Evolutionary conservation across 2,113 vertebrate species (phyloP).

Genomic region (Trematocara macrostoma): DNA sequence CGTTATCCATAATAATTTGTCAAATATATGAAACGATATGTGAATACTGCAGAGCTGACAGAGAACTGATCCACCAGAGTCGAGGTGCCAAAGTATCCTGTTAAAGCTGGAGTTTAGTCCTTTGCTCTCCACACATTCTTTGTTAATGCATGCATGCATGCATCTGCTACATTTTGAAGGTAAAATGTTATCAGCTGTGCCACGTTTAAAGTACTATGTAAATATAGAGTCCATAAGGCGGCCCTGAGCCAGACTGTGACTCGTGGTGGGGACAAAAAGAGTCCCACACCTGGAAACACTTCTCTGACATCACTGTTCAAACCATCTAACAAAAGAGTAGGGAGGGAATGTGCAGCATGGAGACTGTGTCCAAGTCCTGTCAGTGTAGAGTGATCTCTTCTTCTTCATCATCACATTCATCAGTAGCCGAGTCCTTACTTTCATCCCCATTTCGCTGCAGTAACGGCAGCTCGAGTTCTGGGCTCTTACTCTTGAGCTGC

Average conservation of each 20-base stretch:
- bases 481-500: conserved; percentile 55
- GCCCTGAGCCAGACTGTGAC: neutral
- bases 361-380: neutral
- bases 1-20: neutral
- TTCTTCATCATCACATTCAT: conserved; percentile 53
- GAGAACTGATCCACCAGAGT: neutral
- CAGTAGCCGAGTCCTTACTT: conserved; percentile 33
- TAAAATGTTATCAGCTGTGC: neutral
- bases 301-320: neutral
- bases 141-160: neutral
- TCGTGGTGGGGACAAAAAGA: neutral
- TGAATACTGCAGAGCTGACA: neutral
- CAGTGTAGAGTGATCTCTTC: conserved; percentile 63
- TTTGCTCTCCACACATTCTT: neutral
- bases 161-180: conserved; percentile 4
- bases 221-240: neutral
- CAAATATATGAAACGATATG: neutral
- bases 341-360: neutral
- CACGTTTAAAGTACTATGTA: neutral
- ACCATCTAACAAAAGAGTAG: neutral
- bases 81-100: neutral
- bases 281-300: neutral
- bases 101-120: neutral
- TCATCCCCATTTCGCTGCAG: conserved; percentile 48
- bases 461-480: conserved; percentile 83